A percentile compares a stretch with the other conserved stretches of the same genome.
phyloP scores from a whole-genome alignment of 2,888 invertebrate genomes.

The Orthonevra nobilis region DNA sequence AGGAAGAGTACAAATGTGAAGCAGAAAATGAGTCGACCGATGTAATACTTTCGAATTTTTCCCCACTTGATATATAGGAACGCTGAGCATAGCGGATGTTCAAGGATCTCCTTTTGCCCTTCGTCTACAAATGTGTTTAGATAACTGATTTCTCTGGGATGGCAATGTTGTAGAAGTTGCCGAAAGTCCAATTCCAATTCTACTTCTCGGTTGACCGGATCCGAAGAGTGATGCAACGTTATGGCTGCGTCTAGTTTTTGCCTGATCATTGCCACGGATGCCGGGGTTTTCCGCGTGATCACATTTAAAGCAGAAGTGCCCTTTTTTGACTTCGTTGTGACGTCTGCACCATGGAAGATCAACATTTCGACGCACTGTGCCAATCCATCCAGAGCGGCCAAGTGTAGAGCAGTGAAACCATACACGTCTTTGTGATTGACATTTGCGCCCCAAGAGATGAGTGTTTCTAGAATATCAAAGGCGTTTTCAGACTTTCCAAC shows the following conservation, averaged over 20 bases:
- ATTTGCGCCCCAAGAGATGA: slow-evolving; percentile 90
- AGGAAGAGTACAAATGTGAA: slow-evolving; percentile 89
- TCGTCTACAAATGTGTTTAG: slow-evolving; percentile 93
- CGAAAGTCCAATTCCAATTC: slow-evolving; percentile 91
- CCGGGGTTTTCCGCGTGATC: slow-evolving; percentile 92
- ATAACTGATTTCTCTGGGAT: slow-evolving; percentile 91
- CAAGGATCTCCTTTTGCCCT: slow-evolving; percentile 91
- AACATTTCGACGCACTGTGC: slow-evolving; percentile 92
- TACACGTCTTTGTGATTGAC: slow-evolving; percentile 92
- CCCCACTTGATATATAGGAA: slow-evolving; percentile 95
- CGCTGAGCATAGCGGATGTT: slow-evolving; percentile 93
- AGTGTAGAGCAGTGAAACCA: slow-evolving; percentile 91
- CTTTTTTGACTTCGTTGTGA: slow-evolving; percentile 93
- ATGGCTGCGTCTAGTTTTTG: slow-evolving; percentile 91
- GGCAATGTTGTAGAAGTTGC: slow-evolving; percentile 90
- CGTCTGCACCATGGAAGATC: slow-evolving; percentile 92
- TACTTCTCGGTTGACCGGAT: slow-evolving; percentile 88
- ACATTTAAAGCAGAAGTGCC: slow-evolving; percentile 92
- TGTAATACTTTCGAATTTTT: slow-evolving; percentile 93
- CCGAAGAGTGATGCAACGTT: slow-evolving; percentile 88
- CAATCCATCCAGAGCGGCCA: slow-evolving; percentile 91
- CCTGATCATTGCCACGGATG: slow-evolving; percentile 90
- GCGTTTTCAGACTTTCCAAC: slow-evolving; percentile 91
- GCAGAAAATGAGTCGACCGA: slow-evolving; percentile 88
- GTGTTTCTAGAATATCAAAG: slow-evolving; percentile 89